Base-by-base conservation (phyloP, 2,888 invertebrate genomes). In the Toxonevra muliebris region DNA sequence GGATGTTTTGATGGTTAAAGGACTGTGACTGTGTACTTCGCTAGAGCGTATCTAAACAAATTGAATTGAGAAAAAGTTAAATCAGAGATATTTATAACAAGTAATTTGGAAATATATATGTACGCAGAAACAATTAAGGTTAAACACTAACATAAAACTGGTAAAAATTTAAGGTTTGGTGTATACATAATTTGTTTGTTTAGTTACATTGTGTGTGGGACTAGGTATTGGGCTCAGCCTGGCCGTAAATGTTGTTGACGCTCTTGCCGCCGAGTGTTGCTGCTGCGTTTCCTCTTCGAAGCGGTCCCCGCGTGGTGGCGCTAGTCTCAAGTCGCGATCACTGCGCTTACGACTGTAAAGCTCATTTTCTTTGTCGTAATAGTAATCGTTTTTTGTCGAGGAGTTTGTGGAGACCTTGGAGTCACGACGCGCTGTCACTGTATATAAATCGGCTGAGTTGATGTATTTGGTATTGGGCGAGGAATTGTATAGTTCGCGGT, bases 151-250 rank as follows among this genome's bases (percentile, higher is more conserved):
- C 17, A 30, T 40, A 42, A 7, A 43, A 42, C 41, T 17, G 15
- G 30, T 40, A 45, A 9, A 61, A 69, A 62, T 43, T 19, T 57
- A 63, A 59, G n/a, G 42, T 45, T 65, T 41, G 58, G 52, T 58
- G 45, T 61, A 70, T 58, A 66, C 63, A 68, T 15, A 63, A 65
- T 58, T 65, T 58, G 66, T 55, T 58, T 61, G 61, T 68, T 78
- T 80, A 84, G 79, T 84, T 83, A 85, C 85, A 81, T 85, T 83
- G 75, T 82, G 82, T 80, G 81, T 80, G 77, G 85, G 84, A 82
- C 85, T 84, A 77, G 84, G 77, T 73, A 82, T 78, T 73, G 85
- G 84, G 76, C 80, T 82, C 73, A 80, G 75, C 74, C 79, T 76
- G 68, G 76, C 73, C 64, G 77, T 76, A 74, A 76, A 74, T 71